Percentiles rank a stretch among this genome's conserved stretches.
phyloP scores from a whole-genome alignment of 2,113 vertebrate species.

The Merops nubicus region DNA sequence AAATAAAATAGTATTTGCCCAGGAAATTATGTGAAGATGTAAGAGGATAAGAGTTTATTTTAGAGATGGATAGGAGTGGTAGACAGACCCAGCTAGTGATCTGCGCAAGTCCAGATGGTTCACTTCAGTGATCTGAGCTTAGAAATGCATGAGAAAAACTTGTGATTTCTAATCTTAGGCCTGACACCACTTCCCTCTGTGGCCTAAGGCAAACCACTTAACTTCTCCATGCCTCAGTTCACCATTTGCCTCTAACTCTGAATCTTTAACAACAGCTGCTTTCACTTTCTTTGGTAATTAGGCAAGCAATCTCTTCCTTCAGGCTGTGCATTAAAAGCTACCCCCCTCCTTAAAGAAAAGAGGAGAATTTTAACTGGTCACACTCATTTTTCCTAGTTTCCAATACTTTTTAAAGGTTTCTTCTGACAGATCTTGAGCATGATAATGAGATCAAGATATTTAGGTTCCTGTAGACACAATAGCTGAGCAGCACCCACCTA shows the following conservation, averaged over 20 bases:
- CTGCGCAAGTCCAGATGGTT: conserved; percentile 26
- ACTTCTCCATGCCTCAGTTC: conserved; percentile 54
- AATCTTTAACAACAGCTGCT: conserved; percentile 37
- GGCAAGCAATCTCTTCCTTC: conserved; percentile 5
- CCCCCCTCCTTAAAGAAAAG: neutral
- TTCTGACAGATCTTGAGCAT: neutral
- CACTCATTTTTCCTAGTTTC: neutral
- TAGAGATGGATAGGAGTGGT: neutral
- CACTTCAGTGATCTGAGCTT: neutral
- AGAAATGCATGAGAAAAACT: neutral
- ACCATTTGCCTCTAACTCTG: conserved; percentile 28
- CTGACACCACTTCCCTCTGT: neutral
- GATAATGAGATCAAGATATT: neutral
- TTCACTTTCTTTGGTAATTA: conserved; percentile 50
- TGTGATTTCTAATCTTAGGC: conserved; percentile 34
- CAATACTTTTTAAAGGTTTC: neutral
- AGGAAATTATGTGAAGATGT: neutral
- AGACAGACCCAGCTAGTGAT: neutral
- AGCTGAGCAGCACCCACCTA: rapidly evolving
- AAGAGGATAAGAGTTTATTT: neutral
- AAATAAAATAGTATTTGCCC: neutral
- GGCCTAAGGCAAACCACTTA: conserved; percentile 50
- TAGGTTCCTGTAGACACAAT: neutral
- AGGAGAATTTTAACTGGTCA: neutral
- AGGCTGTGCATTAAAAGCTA: conserved; percentile 4